Evolutionary conservation across 1,140 invertebrate genomes (phyloP).

Genomic region (Euschistus heros): DNA sequence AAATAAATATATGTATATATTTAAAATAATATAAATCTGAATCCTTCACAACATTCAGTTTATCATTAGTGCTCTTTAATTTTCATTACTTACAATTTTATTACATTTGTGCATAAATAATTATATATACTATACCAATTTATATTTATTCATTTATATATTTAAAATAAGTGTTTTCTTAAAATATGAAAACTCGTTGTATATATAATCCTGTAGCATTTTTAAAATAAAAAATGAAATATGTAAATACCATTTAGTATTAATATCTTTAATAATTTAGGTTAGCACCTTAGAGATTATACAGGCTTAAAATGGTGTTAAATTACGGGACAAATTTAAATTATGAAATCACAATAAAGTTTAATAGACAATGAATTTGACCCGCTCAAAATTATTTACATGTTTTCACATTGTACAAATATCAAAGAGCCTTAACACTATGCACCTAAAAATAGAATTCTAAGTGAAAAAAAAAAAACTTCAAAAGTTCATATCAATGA

Average conservation of each 20-base stretch:
- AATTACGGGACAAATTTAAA: conserved; percentile 7
- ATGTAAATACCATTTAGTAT: not conserved
- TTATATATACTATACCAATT: not conserved
- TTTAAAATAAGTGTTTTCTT: conserved; percentile 6
- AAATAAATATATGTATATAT: not conserved
- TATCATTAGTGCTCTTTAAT: conserved; percentile 5
- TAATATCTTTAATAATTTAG: not conserved
- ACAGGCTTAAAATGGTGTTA: conserved; percentile 9
- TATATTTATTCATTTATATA: conserved; percentile 2
- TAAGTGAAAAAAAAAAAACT: not conserved
- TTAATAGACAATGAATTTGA: not conserved
- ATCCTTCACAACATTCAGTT: not conserved
- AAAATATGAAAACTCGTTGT: conserved; percentile 9
- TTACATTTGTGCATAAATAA: conserved; percentile 8
- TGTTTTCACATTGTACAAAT: not conserved
- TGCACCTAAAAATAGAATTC: not conserved
- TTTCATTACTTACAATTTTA: not conserved
- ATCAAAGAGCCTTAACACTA: not conserved
- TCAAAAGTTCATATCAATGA: too few relatives aligned
- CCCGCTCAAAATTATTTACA: conserved; percentile 14
- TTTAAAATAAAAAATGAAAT: not conserved
- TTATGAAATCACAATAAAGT: not conserved
- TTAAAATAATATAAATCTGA: conserved; percentile 1
- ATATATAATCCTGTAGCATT: not conserved
- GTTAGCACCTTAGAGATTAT: conserved; percentile 9